phyloP scores from a whole-genome alignment of 2,888 invertebrate species.

The Lepeophtheirus nordmannii region DNA sequence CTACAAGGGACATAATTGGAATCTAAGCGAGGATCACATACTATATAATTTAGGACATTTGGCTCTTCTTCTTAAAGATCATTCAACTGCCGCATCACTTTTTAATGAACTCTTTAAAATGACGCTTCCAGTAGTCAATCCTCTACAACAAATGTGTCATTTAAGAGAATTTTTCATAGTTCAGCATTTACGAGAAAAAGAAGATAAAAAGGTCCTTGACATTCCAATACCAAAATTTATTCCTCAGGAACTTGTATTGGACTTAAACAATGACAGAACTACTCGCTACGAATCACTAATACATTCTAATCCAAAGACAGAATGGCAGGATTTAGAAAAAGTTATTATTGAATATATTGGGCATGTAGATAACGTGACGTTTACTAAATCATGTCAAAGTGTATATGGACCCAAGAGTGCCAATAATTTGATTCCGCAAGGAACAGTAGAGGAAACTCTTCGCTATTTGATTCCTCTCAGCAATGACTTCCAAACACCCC shows the following conservation, averaged over 20 bases:
- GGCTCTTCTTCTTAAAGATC: conserved; percentile 22
- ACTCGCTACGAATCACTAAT: background rate
- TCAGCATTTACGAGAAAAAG: conserved; percentile 19
- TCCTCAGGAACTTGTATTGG: conserved; percentile 6
- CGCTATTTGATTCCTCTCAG: conserved; percentile 6
- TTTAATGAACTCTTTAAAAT: conserved; percentile 20
- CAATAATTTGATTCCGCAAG: conserved; percentile 8
- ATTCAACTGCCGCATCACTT: conserved; percentile 8
- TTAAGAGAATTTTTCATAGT: conserved; percentile 24
- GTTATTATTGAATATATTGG: conserved; percentile 3
- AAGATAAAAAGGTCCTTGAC: conserved; percentile 1
- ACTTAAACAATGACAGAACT: conserved; percentile 1
- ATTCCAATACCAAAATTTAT: conserved; percentile 21
- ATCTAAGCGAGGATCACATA: conserved; percentile 16
- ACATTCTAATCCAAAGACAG: background rate
- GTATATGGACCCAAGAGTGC: background rate
- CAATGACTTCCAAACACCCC: conserved; percentile 16
- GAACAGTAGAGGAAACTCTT: background rate
- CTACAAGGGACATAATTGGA: conserved; percentile 23
- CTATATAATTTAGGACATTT: conserved; percentile 23
- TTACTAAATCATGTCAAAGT: conserved; percentile 13
- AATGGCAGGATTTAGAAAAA: conserved; percentile 10
- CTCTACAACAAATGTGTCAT: conserved; percentile 24
- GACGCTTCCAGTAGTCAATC: background rate
- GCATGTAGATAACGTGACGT: background rate